Conservation (phyloP, 2,797 vertebrate species). For the Chloroceryle inda region DNA sequence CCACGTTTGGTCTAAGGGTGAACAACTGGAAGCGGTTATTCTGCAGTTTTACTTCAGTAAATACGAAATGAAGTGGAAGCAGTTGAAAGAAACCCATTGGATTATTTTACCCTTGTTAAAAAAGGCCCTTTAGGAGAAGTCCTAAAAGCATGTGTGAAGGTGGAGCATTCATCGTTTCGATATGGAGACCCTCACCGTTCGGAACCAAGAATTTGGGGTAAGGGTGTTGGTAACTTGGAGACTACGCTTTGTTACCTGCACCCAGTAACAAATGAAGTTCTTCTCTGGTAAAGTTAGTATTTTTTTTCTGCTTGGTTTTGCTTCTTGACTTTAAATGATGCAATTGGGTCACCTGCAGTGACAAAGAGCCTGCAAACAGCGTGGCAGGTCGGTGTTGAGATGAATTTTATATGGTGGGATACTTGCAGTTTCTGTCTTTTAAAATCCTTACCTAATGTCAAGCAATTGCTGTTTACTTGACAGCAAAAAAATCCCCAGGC, state of each 20-base stretch:
- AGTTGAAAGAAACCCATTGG: rapidly evolving
- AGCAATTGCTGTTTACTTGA: not conserved
- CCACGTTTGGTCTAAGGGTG: not conserved
- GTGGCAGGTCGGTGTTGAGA: not conserved
- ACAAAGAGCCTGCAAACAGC: not conserved
- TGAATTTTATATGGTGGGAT: not conserved
- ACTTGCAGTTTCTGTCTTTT: not conserved
- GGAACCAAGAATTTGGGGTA: not conserved
- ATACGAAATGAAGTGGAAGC: not conserved
- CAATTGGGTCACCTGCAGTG: not conserved
- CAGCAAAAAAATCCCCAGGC: not conserved
- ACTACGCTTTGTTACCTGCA: not conserved
- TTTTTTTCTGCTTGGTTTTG: not conserved
- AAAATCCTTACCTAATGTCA: not conserved
- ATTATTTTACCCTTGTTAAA: not conserved
- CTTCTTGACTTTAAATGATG: not conserved
- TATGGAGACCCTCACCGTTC: not conserved
- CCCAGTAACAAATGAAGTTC: not conserved
- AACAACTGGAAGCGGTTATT: not conserved
- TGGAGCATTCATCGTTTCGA: not conserved
- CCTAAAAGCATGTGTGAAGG: not conserved
- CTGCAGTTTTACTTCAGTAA: not conserved
- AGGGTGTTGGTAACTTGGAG: not conserved
- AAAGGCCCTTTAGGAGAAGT: not conserved
- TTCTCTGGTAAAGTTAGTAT: not conserved